Percentiles rank a stretch among this genome's conserved stretches.
Evolutionary conservation across 2,113 vertebrate species (phyloP).

Genomic region (Phycodurus eques): DNA sequence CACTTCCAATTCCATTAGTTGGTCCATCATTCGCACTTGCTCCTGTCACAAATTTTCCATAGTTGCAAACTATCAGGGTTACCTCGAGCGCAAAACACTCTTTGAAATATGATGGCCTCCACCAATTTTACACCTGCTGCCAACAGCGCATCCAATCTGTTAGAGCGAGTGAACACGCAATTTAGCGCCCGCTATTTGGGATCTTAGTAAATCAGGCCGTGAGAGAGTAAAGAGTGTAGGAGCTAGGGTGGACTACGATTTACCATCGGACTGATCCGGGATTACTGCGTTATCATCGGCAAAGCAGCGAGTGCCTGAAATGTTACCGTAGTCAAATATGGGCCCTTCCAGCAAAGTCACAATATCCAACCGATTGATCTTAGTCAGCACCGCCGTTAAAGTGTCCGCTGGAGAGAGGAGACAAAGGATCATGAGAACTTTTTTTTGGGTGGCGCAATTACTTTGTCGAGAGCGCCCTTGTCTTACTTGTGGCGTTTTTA

Average conservation of each 20-base stretch:
- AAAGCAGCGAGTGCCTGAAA: slow-evolving; percentile 99
- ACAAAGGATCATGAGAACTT: neutral
- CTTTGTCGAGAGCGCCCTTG: neutral
- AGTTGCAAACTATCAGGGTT: too few species aligned
- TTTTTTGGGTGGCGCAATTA: neutral
- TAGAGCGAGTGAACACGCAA: neutral
- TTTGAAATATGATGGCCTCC: too few species aligned
- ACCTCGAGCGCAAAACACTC: too few species aligned
- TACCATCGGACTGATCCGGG: slow-evolving; percentile 98
- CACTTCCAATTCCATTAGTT: too few species aligned
- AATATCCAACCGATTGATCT: slow-evolving; percentile 99
- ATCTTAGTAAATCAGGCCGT: slow-evolving; percentile 3
- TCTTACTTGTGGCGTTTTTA: slow-evolving; percentile 99
- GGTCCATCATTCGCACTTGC: too few species aligned
- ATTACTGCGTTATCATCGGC: slow-evolving; percentile 96
- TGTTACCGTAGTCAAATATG: slow-evolving; percentile 99
- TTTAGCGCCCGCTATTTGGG: neutral
- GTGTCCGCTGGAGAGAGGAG: slow-evolving; percentile 85
- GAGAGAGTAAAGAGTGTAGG: neutral
- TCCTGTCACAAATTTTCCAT: too few species aligned
- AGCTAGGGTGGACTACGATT: slow-evolving; percentile 83
- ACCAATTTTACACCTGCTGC: too few species aligned
- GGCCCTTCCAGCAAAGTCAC: slow-evolving; percentile 99
- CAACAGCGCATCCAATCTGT: neutral
- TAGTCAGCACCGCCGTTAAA: slow-evolving; percentile 96